Conservation (phyloP, 2,888 invertebrate species). For the Acrobasis consociella region DNA sequence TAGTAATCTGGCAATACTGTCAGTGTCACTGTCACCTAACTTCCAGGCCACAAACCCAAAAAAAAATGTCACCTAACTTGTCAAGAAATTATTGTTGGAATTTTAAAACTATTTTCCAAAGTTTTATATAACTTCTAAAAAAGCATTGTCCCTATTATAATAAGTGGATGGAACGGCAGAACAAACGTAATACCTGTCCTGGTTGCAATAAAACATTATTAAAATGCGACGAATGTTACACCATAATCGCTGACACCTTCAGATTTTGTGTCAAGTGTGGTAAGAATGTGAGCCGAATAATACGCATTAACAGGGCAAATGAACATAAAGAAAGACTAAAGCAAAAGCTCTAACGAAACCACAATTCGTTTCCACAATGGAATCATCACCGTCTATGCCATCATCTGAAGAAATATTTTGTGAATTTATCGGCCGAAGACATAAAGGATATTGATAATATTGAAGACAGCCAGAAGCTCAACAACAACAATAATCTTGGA, state of each 20-base stretch:
- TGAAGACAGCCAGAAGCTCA: conserved; percentile 32
- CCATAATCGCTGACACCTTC: conserved; percentile 33
- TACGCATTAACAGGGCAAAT: conserved; percentile 32
- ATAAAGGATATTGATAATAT: conserved; percentile 30
- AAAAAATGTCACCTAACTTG: too few relatives aligned
- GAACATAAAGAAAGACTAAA: conserved; percentile 23
- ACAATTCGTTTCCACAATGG: too few relatives aligned
- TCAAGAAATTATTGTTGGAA: conserved; percentile 6
- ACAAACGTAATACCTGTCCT: conserved; percentile 34
- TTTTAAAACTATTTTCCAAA: conserved; percentile 22
- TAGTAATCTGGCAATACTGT: too few relatives aligned
- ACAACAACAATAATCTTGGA: conserved; percentile 30
- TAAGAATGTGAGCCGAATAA: conserved; percentile 32
- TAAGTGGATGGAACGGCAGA: conserved; percentile 35
- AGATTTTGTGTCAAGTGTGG: conserved; percentile 34
- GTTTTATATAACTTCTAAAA: conserved; percentile 32
- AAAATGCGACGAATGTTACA: conserved; percentile 34
- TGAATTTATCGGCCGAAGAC: conserved; percentile 36
- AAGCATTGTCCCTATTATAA: conserved; percentile 35
- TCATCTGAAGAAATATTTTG: conserved; percentile 33
- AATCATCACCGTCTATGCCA: too few relatives aligned
- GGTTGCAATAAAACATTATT: conserved; percentile 31
- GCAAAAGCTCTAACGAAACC: too few relatives aligned
- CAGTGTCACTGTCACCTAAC: too few relatives aligned
- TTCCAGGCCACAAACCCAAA: too few relatives aligned